Evolutionary conservation across 2,797 vertebrate genomes (phyloP), one percentile per base, ranked within the genome.

Genomic region (Octomys mimax): DNA sequence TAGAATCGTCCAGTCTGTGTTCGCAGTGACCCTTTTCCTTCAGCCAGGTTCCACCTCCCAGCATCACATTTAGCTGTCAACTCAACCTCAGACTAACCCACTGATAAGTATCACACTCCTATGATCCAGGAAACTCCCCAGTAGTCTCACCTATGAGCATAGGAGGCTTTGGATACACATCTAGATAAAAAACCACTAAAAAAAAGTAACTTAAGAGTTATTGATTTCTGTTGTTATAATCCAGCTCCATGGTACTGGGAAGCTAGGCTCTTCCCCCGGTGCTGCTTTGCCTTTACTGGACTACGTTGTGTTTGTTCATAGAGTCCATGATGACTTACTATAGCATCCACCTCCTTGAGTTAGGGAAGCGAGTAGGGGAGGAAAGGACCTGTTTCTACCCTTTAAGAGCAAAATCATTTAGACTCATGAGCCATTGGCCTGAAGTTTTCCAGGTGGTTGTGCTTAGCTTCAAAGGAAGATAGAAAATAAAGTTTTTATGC

Each of bases 391-490:
- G 42, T 22, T 71, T 14, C 31, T 93, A 93, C n/a, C 1, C 0
- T 92, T 12, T 26, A 85, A 61, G 28, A 39, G 28, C 26, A 71
- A 5, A 49, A 2, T 31, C 6, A 57, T 57, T 57, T 57, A 18
- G 54, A 18, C 54, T 57, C 54, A 11, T 28, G 33, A 77, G 24
- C 42, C 16, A 46, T 36, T 81, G 61, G 46, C 3, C 89, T 94
- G 46, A 94, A 59, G 1, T 71, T 78, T 80, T 7, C 54, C 21
- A 46, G 75, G 6, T 70, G 71, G 36, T 80, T 36, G 94, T 75
- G 39, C 3, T 62, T 87, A 57, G 18, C 94, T 87, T 14, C 36
- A 86, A 88, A 94, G 5, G 16, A 94, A 95, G 70, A 81, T 39
- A 39, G 28, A 26, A 91, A 84, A 73, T 73, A 16, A 87, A 71